Evolutionary conservation across 2,797 vertebrate genomes (phyloP).

Genomic region (Pygocentrus nattereri): DNA sequence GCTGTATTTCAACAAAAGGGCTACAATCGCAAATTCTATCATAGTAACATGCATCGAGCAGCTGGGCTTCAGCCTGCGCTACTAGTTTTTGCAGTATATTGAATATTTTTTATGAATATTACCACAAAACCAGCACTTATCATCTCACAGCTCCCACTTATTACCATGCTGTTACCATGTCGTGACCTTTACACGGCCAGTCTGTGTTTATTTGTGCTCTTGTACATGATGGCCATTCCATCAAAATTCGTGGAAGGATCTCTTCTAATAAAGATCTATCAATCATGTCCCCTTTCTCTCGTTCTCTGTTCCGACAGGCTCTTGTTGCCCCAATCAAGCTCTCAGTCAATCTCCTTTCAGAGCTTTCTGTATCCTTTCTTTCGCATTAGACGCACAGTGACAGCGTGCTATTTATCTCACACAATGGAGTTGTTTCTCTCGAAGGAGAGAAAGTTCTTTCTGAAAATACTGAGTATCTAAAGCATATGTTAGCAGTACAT

Average conservation of each 20-base stretch:
- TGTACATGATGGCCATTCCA: slow-evolving; percentile 17
- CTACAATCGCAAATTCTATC: too few relatives aligned
- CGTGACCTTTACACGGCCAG: slow-evolving; percentile 29
- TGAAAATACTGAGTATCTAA: background rate
- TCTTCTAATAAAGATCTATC: slow-evolving; percentile 44
- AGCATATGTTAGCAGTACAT: slow-evolving; percentile 3
- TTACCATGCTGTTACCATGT: background rate
- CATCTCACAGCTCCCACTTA: background rate
- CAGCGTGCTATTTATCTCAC: slow-evolving; percentile 24
- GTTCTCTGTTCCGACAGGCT: slow-evolving; percentile 10
- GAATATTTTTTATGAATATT: too few relatives aligned
- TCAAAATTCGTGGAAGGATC: slow-evolving; percentile 44
- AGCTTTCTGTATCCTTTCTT: slow-evolving; percentile 20
- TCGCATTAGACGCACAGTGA: slow-evolving; percentile 2
- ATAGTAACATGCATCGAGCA: too few relatives aligned
- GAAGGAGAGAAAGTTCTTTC: slow-evolving; percentile 6
- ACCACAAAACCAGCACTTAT: too few relatives aligned
- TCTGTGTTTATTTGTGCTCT: slow-evolving; percentile 25
- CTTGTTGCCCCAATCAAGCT: slow-evolving; percentile 29
- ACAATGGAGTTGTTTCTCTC: slow-evolving; percentile 14
- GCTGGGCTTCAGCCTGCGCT: too few relatives aligned
- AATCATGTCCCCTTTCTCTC: slow-evolving; percentile 32
- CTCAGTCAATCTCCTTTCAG: slow-evolving; percentile 28
- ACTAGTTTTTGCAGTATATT: too few relatives aligned
- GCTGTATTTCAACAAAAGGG: too few relatives aligned